Conservation (phyloP, 1,140 invertebrate genomes). For the Zophobas atratus region DNA sequence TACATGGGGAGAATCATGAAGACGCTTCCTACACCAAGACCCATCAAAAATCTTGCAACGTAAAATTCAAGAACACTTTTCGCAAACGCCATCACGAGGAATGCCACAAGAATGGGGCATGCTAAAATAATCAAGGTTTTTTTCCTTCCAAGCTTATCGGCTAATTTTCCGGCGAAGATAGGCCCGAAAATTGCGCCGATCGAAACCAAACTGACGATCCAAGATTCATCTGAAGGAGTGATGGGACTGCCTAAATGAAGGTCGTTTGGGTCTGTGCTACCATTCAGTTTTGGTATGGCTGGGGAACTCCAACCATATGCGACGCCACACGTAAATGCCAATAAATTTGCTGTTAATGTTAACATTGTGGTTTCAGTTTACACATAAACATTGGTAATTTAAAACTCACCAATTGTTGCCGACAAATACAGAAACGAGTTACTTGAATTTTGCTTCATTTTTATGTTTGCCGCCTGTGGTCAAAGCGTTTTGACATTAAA, state of each 20-base stretch:
- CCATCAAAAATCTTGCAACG: slow-evolving; percentile 69
- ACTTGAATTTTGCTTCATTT: too few relatives aligned
- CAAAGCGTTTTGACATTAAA: too few relatives aligned
- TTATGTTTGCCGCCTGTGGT: too few relatives aligned
- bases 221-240: slow-evolving; percentile 74
- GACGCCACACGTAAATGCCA: slow-evolving; percentile 49
- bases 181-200: slow-evolving; percentile 77
- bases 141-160: slow-evolving; percentile 68
- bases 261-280: slow-evolving; percentile 29
- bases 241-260: slow-evolving; percentile 63
- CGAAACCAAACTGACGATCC: slow-evolving; percentile 85
- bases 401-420: too few relatives aligned
- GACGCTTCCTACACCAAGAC: slow-evolving; percentile 77
- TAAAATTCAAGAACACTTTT: slow-evolving; percentile 70
- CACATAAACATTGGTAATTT: too few relatives aligned
- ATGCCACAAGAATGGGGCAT: slow-evolving; percentile 76
- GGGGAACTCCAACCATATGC: slow-evolving; percentile 69
- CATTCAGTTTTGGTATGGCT: slow-evolving; percentile 48
- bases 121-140: slow-evolving; percentile 68
- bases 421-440: too few relatives aligned
- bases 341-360: too few relatives aligned
- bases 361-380: too few relatives aligned
- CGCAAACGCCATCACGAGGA: slow-evolving; percentile 73
- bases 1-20: slow-evolving; percentile 76
- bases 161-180: slow-evolving; percentile 58